Conservation (phyloP, 2,888 invertebrate genomes). For the Thereva unica region DNA sequence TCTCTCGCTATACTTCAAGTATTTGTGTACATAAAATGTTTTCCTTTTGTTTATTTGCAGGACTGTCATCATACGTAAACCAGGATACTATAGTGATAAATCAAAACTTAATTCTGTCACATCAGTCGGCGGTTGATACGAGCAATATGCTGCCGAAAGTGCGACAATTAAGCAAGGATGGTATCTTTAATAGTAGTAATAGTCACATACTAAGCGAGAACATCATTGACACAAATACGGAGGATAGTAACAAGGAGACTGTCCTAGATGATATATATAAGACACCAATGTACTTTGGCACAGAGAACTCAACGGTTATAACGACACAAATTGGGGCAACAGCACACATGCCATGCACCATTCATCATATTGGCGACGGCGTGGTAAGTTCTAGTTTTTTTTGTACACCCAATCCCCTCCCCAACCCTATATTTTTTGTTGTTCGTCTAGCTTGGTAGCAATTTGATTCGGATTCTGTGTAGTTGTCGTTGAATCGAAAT, state of each 20-base stretch:
- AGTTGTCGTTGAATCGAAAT: no score
- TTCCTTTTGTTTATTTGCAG: slow-evolving; percentile 42
- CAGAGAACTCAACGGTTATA: slow-evolving; percentile 79
- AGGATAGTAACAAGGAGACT: slow-evolving; percentile 44
- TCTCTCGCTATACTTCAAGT: not conserved
- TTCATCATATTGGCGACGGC: slow-evolving; percentile 84
- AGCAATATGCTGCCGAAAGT: slow-evolving; percentile 36
- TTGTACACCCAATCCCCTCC: no score
- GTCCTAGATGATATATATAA: slow-evolving; percentile 57
- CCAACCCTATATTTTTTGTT: not conserved
- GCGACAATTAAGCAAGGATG: slow-evolving; percentile 33
- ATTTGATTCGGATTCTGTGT: not conserved
- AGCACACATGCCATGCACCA: slow-evolving; percentile 80
- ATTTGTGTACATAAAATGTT: not conserved
- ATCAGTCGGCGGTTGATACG: slow-evolving; percentile 38
- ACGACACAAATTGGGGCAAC: slow-evolving; percentile 85
- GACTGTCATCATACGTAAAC: slow-evolving; percentile 47
- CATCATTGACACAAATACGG: slow-evolving; percentile 43
- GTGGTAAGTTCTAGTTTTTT: slow-evolving; percentile 68
- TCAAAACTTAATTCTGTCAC: slow-evolving; percentile 50
- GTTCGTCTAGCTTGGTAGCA: slow-evolving; percentile 5
- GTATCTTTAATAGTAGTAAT: slow-evolving; percentile 16
- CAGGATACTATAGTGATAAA: slow-evolving; percentile 51
- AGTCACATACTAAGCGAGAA: slow-evolving; percentile 40
- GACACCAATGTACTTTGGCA: slow-evolving; percentile 78